Evolutionary conservation across 1,140 invertebrate genomes (phyloP).

Genomic region (Ephestia elutella): DNA sequence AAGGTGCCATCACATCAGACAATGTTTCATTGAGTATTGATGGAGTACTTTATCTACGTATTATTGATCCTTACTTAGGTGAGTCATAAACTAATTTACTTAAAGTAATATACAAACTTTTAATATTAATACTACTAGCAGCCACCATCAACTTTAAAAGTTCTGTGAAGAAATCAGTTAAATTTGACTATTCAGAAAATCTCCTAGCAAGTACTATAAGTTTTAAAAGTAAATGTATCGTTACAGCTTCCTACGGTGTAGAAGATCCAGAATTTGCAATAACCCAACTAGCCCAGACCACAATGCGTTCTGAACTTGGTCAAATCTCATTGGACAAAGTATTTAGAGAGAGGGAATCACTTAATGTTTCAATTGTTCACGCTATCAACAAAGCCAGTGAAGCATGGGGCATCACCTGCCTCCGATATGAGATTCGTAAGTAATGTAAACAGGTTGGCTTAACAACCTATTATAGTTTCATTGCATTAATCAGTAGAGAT

Average conservation of each 20-base stretch:
- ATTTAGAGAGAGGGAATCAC: constrained; percentile 95
- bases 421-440: constrained; percentile 98
- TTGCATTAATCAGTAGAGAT: no score
- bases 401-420: constrained; percentile 97
- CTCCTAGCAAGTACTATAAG: no score
- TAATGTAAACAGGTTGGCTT: constrained; percentile 23
- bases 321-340: constrained; percentile 99
- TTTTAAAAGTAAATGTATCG: no score
- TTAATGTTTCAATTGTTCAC: constrained; percentile 97
- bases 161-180: no score
- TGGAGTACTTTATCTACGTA: constrained; percentile 96
- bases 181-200: no score
- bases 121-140: no score
- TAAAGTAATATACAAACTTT: no score
- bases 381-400: constrained; percentile 98
- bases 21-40: constrained; percentile 98
- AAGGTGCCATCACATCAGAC: constrained; percentile 97
- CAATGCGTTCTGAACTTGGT: constrained; percentile 98
- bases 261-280: constrained; percentile 99
- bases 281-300: constrained; percentile 98
- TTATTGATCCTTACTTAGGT: constrained; percentile 93
- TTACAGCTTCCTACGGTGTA: constrained; percentile 94
- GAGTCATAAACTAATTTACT: constrained; percentile 17
- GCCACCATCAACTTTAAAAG: no score
- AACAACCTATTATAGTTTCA: no score